Conservation (phyloP, 2,113 vertebrate species). For the Gopherus evgoodei region DNA sequence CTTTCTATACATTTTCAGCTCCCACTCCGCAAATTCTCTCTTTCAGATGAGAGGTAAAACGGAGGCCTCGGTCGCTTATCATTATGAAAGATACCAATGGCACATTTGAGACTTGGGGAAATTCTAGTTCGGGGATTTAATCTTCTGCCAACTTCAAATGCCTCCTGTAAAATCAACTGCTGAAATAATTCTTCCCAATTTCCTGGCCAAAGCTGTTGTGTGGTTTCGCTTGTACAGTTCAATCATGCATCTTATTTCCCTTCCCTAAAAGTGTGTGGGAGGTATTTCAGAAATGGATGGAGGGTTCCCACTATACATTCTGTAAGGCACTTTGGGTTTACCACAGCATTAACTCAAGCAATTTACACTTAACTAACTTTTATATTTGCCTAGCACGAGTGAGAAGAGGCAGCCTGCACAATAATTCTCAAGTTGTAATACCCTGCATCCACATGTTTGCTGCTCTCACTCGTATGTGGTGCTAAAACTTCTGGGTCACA, state of each 20-base stretch:
- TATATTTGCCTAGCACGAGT: background rate
- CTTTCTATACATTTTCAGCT: background rate
- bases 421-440: background rate
- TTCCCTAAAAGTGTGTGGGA: background rate
- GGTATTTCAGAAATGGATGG: background rate
- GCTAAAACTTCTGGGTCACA: background rate
- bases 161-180: background rate
- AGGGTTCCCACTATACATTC: no score
- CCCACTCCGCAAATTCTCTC: background rate
- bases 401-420: background rate
- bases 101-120: background rate
- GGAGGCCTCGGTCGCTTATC: background rate
- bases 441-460: background rate
- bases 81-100: background rate
- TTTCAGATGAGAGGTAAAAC: background rate
- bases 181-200: background rate
- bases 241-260: background rate
- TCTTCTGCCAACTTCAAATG: background rate
- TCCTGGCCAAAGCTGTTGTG: background rate
- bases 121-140: background rate
- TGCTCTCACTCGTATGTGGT: background rate
- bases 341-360: background rate
- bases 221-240: background rate
- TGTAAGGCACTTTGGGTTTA: background rate
- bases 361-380: background rate